These are phyloP conservation scores for Platyrinchus mystaceus DNA, from an alignment of 2,797 vertebrate species.

Conservation along the genomic window DNA sequence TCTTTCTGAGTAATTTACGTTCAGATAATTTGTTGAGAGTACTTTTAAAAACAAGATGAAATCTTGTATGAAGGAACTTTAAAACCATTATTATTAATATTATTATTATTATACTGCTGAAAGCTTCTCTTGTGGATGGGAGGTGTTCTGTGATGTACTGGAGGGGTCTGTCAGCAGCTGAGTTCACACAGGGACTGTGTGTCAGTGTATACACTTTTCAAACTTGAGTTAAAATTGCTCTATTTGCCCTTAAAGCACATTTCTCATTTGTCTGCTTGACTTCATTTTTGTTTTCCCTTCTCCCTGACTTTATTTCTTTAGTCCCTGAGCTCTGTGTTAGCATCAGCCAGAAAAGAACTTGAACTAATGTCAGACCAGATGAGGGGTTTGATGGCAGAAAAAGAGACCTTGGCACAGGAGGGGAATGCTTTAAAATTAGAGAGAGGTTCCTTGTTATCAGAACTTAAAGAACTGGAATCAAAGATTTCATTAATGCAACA, in stretches of 20 bases:
- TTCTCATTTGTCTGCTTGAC: constrained; percentile 78
- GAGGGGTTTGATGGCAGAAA: constrained; percentile 86
- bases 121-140: background rate
- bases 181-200: background rate
- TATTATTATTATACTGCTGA: background rate
- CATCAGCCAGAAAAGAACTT: constrained; percentile 88
- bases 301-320: constrained; percentile 83
- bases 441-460: constrained; percentile 79
- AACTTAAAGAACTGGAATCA: constrained; percentile 76
- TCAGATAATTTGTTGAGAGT: background rate
- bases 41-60: background rate
- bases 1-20: background rate
- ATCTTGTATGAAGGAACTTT: background rate
- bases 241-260: constrained; percentile 65
- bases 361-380: constrained; percentile 88
- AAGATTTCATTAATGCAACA: constrained; percentile 75
- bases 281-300: constrained; percentile 86
- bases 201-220: constrained; percentile 23
- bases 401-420: constrained; percentile 82
- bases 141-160: background rate
- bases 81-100: background rate
- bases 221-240: constrained; percentile 5
- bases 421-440: constrained; percentile 79
- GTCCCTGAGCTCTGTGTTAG: constrained; percentile 93
- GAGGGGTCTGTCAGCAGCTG: background rate